Base-by-base conservation (phyloP, 92 coral and sea anemone genomes). In the Palythoa grandiflora region DNA sequence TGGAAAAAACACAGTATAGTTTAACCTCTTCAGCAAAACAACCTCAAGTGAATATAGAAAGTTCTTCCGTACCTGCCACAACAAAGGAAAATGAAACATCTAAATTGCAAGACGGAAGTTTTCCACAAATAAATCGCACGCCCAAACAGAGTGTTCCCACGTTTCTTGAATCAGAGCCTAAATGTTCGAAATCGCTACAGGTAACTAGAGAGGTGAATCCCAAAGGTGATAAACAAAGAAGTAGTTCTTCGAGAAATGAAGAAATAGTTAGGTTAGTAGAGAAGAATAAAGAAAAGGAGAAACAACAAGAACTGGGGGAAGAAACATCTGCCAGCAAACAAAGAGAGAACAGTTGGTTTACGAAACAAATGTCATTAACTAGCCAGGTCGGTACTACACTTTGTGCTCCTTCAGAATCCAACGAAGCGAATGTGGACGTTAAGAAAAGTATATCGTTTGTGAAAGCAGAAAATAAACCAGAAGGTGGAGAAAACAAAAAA, bases 281-380 rank as follows among this genome's bases (percentile, higher is more conserved):
- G 10, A 66, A 81, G 44, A 47, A 47, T 20, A n/a, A 68, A 2
- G 63, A 66, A 35, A 47, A 48, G 14, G 28, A 36, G 7, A 78
- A 57, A 78, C 70, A 57, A 54, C 44, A 19, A 7, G 50, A 68
- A 7, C 12, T 40, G 59, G 9, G 65, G 60, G 86, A 37, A 14
- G 48, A 81, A 6, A 65, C 75, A 10, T 4, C 55, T 11, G 44
- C 63, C 12, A 12, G 15, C 15, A 81, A 47, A n/a, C 75, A 75
- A 21, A 66, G 40, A 21, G 63, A 81, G 59, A 81, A 75, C 20
- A 21, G 75, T 66, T 81, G 61, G 75, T 20, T 81, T 28, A 36
- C 55, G 74, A 81, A 81, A 47, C 74, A 81, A 19, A 38, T 36
- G 17, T 44, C 59, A 13, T 51, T 11, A 20, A 28, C 12, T 20